phyloP scores from a whole-genome alignment of 2,797 vertebrate genomes.

The Pseudomugil gertrudae region DNA sequence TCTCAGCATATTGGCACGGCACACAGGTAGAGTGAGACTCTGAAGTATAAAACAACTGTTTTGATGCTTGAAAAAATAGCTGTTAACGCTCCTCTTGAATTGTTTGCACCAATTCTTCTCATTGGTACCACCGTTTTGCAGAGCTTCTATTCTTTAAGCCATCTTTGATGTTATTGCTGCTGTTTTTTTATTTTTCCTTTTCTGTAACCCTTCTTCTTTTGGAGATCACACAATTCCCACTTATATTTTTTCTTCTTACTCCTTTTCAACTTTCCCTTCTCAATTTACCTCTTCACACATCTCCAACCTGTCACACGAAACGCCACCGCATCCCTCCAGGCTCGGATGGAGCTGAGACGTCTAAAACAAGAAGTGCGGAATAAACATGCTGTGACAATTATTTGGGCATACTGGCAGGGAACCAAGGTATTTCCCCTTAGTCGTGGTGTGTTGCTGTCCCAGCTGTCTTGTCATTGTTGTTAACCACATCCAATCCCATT shows the following conservation, averaged over 20 bases:
- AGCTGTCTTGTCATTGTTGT: slow-evolving; percentile 58
- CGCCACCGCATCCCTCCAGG: slow-evolving; percentile 83
- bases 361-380: slow-evolving; percentile 95
- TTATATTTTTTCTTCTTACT: slow-evolving; percentile 21
- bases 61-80: slow-evolving; percentile 20
- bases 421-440: slow-evolving; percentile 90
- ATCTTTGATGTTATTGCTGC: slow-evolving; percentile 48
- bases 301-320: slow-evolving; percentile 52
- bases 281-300: slow-evolving; percentile 42
- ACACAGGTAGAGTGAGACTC: slow-evolving; percentile 86
- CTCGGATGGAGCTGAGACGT: slow-evolving; percentile 93
- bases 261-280: slow-evolving; percentile 37
- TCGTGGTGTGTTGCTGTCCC: slow-evolving; percentile 60
- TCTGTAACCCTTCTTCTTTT: slow-evolving; percentile 47
- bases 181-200: slow-evolving; percentile 39
- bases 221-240: slow-evolving; percentile 65
- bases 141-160: slow-evolving; percentile 34
- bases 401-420: slow-evolving; percentile 99
- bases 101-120: slow-evolving; percentile 16
- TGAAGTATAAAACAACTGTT: background rate
- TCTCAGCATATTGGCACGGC: slow-evolving; percentile 93
- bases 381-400: slow-evolving; percentile 96
- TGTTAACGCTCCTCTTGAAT: slow-evolving; percentile 23
- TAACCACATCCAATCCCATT: slow-evolving; percentile 35
- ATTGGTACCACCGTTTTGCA: slow-evolving; percentile 33